Percentiles rank a stretch among this genome's conserved stretches.
phyloP scores from a whole-genome alignment of 2,113 vertebrate species.

The Silurus glanis region DNA sequence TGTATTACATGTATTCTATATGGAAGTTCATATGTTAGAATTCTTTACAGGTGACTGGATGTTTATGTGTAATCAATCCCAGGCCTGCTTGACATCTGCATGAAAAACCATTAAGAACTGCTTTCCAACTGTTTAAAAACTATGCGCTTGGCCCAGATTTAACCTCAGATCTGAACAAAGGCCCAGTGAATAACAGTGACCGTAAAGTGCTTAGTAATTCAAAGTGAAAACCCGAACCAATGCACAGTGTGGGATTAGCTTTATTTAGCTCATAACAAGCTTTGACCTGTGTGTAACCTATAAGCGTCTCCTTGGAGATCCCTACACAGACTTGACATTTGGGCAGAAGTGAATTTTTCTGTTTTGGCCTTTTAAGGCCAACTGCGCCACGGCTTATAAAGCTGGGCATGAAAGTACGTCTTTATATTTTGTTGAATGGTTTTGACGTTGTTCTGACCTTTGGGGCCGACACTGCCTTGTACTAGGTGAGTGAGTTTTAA shows the following conservation, averaged over 20 bases:
- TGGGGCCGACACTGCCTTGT: slow-evolving; percentile 17
- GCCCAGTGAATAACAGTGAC: not conserved
- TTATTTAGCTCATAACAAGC: slow-evolving; percentile 11
- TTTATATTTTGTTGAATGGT: slow-evolving; percentile 36
- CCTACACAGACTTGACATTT: slow-evolving; percentile 42
- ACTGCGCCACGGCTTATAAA: slow-evolving; percentile 10
- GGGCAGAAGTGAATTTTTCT: slow-evolving; percentile 33
- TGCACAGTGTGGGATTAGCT: not conserved
- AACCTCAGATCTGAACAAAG: not conserved
- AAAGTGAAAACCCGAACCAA: not conserved
- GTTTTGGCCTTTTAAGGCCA: slow-evolving; percentile 34
- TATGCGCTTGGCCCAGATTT: not conserved
- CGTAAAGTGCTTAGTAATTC: not conserved
- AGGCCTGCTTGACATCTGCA: not conserved
- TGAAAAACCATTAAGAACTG: not conserved
- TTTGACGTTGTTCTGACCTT: slow-evolving; percentile 15
- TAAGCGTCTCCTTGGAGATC: slow-evolving; percentile 28
- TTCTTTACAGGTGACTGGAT: not conserved
- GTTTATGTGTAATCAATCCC: not conserved
- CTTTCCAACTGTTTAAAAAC: not conserved
- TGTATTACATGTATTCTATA: not conserved
- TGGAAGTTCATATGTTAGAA: not conserved
- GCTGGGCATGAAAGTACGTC: slow-evolving; percentile 20
- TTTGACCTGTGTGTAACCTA: slow-evolving; percentile 15
- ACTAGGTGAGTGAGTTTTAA: slow-evolving; percentile 40